Conservation (phyloP, 2,113 vertebrate species). For the Apodemus speciosus region DNA sequence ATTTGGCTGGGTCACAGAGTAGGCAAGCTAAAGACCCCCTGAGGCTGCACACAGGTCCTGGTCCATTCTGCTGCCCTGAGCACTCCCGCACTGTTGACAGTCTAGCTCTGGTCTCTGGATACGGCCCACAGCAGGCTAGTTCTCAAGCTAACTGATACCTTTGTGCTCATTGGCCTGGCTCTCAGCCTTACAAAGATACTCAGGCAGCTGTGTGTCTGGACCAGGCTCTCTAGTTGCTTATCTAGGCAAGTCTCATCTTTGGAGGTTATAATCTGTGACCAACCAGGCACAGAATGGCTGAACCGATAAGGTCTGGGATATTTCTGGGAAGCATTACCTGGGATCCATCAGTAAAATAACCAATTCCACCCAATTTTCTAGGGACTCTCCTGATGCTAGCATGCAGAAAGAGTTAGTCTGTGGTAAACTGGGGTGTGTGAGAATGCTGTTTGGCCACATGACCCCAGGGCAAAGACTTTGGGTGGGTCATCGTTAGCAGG, state of each 20-base stretch:
- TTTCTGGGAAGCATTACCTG: neutral
- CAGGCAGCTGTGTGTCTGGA: neutral
- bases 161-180: neutral
- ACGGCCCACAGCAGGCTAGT: neutral
- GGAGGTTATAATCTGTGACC: neutral
- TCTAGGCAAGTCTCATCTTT: neutral
- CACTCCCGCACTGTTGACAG: neutral
- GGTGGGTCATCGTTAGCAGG: neutral
- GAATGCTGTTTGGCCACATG: neutral
- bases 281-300: neutral
- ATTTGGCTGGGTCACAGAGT: neutral
- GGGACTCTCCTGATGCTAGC: constrained; percentile 10
- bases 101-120: neutral
- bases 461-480: neutral
- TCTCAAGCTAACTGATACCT: neutral
- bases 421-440: neutral
- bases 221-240: neutral
- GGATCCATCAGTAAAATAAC: neutral
- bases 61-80: neutral
- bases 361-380: neutral
- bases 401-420: neutral
- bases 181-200: neutral
- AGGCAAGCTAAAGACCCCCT: neutral
- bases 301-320: neutral
- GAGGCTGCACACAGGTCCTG: neutral